Conservation (phyloP, 1,140 invertebrate genomes). For the Diorhabda elongata region DNA sequence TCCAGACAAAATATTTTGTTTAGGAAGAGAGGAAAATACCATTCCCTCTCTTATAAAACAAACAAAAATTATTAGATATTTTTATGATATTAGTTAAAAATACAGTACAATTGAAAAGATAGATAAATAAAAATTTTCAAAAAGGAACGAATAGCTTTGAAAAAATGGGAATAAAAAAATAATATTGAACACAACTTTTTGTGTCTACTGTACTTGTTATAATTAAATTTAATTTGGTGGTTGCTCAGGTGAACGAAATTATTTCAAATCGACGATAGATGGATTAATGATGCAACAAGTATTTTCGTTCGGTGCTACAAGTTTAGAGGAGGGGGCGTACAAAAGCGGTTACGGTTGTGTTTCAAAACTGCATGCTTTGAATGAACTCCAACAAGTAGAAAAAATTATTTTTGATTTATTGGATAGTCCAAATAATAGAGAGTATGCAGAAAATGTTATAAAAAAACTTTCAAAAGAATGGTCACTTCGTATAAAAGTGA, state of each 20-base stretch:
- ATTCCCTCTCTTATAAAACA: no score
- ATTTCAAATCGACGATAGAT: conserved; percentile 49
- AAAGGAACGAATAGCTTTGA: no score
- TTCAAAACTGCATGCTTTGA: conserved; percentile 65
- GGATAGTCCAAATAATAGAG: conserved; percentile 34
- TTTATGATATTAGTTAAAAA: no score
- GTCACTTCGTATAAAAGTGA: conserved; percentile 51
- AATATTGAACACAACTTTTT: neutral
- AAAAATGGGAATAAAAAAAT: no score
- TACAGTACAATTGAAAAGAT: no score
- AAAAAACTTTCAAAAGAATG: conserved; percentile 54
- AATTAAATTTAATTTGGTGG: conserved; percentile 1
- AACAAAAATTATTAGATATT: no score
- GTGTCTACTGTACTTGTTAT: neutral
- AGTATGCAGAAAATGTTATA: conserved; percentile 41
- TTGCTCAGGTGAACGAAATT: conserved; percentile 34
- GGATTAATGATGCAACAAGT: conserved; percentile 57
- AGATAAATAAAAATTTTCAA: no score
- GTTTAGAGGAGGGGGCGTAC: conserved; percentile 66
- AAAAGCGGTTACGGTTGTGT: conserved; percentile 77
- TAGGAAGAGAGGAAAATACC: no score
- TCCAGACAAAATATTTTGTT: no score
- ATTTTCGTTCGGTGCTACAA: conserved; percentile 57
- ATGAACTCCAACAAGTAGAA: conserved; percentile 57
- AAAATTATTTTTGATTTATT: conserved; percentile 47